phyloP scores from a whole-genome alignment of 2,888 invertebrate genomes.

The Trachelus stipa region DNA sequence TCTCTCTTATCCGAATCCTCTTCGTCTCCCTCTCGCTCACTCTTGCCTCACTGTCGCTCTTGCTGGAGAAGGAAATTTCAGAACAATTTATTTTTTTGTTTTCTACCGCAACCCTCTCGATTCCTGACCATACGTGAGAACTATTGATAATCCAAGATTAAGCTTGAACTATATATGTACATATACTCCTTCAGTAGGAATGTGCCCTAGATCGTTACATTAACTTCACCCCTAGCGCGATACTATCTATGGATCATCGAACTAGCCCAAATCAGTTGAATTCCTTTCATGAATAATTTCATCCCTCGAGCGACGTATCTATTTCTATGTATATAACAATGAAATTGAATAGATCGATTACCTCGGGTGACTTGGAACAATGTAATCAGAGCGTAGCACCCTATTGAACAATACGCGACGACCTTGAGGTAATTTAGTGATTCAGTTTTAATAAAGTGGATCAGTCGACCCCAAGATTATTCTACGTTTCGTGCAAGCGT shows the following conservation, averaged over 20 bases:
- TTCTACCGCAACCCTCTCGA: not conserved
- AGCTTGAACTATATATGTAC: not conserved
- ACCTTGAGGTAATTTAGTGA: not conserved
- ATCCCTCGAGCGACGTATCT: not conserved
- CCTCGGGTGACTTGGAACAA: not conserved
- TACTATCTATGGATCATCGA: not conserved
- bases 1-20: not conserved
- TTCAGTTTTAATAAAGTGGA: not conserved
- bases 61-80: not conserved
- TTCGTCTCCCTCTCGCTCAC: not conserved
- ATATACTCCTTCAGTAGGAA: not conserved
- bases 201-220: not conserved
- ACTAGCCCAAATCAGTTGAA: not conserved
- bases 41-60: slow-evolving; percentile 8
- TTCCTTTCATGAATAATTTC: not conserved
- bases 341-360: not conserved
- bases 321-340: not conserved
- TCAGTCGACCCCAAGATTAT: not conserved
- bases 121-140: slow-evolving; percentile 23
- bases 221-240: not conserved
- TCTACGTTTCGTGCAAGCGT: slow-evolving; percentile 14
- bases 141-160: slow-evolving; percentile 26
- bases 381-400: not conserved
- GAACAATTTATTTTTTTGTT: slow-evolving; percentile 3
- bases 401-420: not conserved